These are phyloP conservation scores for Apodemia zela DNA, from an alignment of 2,888 invertebrate species.

Conservation along the genomic window DNA sequence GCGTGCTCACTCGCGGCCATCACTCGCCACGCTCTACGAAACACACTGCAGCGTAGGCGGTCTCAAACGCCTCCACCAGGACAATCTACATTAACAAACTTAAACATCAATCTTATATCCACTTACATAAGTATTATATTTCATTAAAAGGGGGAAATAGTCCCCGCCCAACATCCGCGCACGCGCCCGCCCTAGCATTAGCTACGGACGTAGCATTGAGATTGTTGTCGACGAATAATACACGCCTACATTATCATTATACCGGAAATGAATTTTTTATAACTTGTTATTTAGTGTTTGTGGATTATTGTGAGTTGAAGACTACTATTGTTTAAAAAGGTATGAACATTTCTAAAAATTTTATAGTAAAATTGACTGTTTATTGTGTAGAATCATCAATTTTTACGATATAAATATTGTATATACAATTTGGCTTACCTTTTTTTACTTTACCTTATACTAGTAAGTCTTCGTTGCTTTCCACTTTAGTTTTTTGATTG, in stretches of 20 bases:
- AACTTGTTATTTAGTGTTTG: slow-evolving; percentile 47
- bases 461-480: not conserved
- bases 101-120: slow-evolving; percentile 29
- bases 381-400: not conserved
- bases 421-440: too few relatives aligned
- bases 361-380: not conserved
- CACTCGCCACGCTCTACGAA: slow-evolving; percentile 60
- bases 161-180: slow-evolving; percentile 65
- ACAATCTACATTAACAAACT: slow-evolving; percentile 28
- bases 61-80: slow-evolving; percentile 54
- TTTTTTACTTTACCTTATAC: too few relatives aligned
- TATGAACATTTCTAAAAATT: not conserved
- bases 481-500: not conserved
- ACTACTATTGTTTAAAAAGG: slow-evolving; percentile 2
- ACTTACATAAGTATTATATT: slow-evolving; percentile 31
- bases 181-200: slow-evolving; percentile 54
- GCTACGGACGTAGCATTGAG: slow-evolving; percentile 38
- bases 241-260: slow-evolving; percentile 79
- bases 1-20: slow-evolving; percentile 64
- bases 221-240: slow-evolving; percentile 54
- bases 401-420: not conserved
- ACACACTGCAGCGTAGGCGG: slow-evolving; percentile 56
- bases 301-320: slow-evolving; percentile 36
- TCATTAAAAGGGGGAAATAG: slow-evolving; percentile 47
- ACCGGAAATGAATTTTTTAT: slow-evolving; percentile 70